Percentiles rank a stretch among this genome's conserved stretches.
Evolutionary conservation across 1,140 invertebrate species (phyloP).

Genomic region (Meloidogyne floridensis): DNA sequence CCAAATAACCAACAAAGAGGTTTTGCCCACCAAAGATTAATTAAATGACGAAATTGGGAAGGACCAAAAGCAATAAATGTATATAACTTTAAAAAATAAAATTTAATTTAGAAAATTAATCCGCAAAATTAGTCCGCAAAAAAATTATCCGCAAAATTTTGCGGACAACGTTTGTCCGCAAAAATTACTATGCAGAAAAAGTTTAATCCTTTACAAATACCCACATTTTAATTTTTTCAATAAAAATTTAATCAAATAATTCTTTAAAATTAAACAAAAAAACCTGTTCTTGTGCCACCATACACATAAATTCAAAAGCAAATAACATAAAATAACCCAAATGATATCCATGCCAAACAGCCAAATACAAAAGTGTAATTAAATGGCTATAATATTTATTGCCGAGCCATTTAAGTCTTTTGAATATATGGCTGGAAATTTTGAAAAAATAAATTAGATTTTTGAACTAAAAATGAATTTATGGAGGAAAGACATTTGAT

Average conservation of each 20-base stretch:
- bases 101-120: not conserved
- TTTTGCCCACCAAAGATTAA: slow-evolving; percentile 37
- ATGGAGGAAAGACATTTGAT: no score
- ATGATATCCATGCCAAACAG: slow-evolving; percentile 69
- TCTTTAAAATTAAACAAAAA: not conserved
- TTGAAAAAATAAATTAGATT: slow-evolving; percentile 12
- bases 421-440: slow-evolving; percentile 68
- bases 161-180: no score
- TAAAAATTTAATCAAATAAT: no score
- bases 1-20: slow-evolving; percentile 62
- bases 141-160: no score
- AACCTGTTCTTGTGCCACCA: slow-evolving; percentile 61
- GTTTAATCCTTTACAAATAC: no score
- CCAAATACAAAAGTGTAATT: slow-evolving; percentile 68
- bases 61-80: slow-evolving; percentile 52
- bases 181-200: no score
- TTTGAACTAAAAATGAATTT: not conserved
- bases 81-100: slow-evolving; percentile 54
- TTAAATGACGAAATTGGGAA: slow-evolving; percentile 46
- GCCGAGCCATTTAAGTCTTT: slow-evolving; percentile 68
- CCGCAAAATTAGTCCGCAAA: no score
- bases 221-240: no score
- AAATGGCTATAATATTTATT: slow-evolving; percentile 67
- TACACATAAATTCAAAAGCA: slow-evolving; percentile 67
- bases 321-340: slow-evolving; percentile 69